Evolutionary conservation across 2,888 invertebrate species (phyloP), one percentile per base, ranked within the genome.

Genomic region (Tinea trinotella): DNA sequence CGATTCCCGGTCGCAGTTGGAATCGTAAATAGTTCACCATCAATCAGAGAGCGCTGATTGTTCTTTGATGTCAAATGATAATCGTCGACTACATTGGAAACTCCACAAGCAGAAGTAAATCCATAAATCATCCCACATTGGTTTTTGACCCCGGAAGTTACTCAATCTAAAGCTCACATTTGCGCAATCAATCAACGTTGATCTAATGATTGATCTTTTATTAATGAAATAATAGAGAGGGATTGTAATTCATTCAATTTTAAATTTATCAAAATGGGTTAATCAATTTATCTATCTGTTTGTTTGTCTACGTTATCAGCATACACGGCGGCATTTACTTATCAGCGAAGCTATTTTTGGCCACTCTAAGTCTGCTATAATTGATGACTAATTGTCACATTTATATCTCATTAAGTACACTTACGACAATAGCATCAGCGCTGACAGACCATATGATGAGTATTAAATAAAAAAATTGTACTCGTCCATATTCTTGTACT

Each of bases 81-180:
- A 15, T 40, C 15, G 12, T 15, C 4, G 1, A 12, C 15, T 40
- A 15, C 15, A 13, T 40, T 12, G 10, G 10, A 35, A 35, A 40
- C 40, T 40, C 13, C 40, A 40, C 15, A 40, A 40, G 13, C 15
- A 40, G 12, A 40, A n/a, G 40, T 13, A 40, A 40, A 40, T 13
- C 40, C 13, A 40, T 40, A 40, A 40, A 40, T 40, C 13, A 40
- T 40, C 40, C 3, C 15, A 15, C 40, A 2, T 40, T 40, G 40
- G 40, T 40, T 40, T 40, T 40, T 40, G 40, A 40, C 40, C 40
- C 40, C 40, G 40, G 40, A 40, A 40, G 40, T 40, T 40, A 6
- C 13, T 7, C 40, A 40, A 40, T 40, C 40, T 40, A 12, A 40
- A 35, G 35, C 35, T 12, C 30, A 30, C 30, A 40, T n/a, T 40